These are phyloP conservation scores for Lydus trimaculatus DNA, from an alignment of 2,888 invertebrate species.

Conservation along the genomic window DNA sequence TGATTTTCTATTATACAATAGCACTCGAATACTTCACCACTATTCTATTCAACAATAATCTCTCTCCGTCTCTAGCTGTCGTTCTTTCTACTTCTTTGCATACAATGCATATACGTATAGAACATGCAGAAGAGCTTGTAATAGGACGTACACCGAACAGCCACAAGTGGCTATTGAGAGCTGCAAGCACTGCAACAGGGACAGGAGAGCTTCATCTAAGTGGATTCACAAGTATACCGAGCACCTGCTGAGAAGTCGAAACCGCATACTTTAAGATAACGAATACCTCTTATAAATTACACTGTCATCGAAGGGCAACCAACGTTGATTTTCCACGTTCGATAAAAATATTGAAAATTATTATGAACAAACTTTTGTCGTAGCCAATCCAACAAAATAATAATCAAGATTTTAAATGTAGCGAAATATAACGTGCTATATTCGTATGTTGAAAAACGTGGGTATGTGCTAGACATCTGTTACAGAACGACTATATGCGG, in stretches of 20 bases:
- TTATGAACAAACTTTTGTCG: background rate
- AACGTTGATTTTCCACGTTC: background rate
- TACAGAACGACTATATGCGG: conserved; percentile 36
- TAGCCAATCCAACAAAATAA: background rate
- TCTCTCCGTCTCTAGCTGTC: too few species aligned
- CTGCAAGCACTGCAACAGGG: conserved; percentile 52
- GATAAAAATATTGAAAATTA: too few species aligned
- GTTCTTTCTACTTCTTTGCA: background rate
- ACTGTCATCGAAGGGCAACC: background rate
- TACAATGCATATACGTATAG: background rate
- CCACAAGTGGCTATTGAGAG: conserved; percentile 60
- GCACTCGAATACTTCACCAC: background rate
- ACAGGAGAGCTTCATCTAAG: conserved; percentile 24
- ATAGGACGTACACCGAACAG: conserved; percentile 37
- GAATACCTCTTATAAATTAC: conserved; percentile 17
- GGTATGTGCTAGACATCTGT: conserved; percentile 41
- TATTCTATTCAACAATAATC: background rate
- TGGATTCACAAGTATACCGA: conserved; percentile 20
- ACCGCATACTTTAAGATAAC: conserved; percentile 20
- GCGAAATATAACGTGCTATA: background rate
- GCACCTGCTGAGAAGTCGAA: conserved; percentile 26
- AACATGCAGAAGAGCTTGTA: background rate
- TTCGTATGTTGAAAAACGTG: conserved; percentile 9
- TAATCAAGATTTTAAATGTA: background rate
- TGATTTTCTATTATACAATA: conserved; percentile 30